Evolutionary conservation across 1,140 invertebrate species (phyloP).

Genomic region (Drosophila sp.): DNA sequence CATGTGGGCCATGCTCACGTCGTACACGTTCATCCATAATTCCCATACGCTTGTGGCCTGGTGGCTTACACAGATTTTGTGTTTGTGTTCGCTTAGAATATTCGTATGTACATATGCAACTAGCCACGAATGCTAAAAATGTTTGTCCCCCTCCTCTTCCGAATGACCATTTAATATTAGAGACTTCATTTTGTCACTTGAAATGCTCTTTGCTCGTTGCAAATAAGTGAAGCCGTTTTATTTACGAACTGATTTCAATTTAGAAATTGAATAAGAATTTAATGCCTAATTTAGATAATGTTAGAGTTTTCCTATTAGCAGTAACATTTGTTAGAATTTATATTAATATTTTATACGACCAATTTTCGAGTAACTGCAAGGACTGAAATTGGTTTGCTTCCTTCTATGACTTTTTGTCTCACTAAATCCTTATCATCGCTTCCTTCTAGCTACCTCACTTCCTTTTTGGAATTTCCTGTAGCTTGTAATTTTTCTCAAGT

Average conservation of each 20-base stretch:
- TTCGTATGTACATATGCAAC: conserved; percentile 6
- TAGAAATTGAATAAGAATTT: too few species aligned
- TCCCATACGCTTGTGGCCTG: conserved; percentile 39
- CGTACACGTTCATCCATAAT: conserved; percentile 53
- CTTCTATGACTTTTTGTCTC: background rate
- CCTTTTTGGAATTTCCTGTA: background rate
- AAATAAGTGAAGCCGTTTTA: too few species aligned
- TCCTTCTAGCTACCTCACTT: background rate
- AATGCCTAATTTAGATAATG: too few species aligned
- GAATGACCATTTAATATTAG: background rate
- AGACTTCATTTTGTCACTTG: background rate
- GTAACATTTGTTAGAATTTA: too few species aligned
- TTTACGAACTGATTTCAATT: too few species aligned
- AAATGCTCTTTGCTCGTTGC: background rate
- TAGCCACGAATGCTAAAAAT: conserved; percentile 11
- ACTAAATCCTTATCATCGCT: background rate
- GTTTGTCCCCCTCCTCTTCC: background rate
- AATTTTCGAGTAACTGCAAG: background rate
- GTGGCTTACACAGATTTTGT: conserved; percentile 55
- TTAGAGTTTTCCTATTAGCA: too few species aligned
- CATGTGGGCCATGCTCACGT: conserved; percentile 29
- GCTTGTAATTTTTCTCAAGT: background rate
- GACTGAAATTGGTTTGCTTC: background rate
- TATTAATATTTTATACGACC: background rate
- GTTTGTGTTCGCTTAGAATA: conserved; percentile 1